Evolutionary conservation across 2,113 vertebrate genomes (phyloP).

Genomic region (Hippolais icterina): DNA sequence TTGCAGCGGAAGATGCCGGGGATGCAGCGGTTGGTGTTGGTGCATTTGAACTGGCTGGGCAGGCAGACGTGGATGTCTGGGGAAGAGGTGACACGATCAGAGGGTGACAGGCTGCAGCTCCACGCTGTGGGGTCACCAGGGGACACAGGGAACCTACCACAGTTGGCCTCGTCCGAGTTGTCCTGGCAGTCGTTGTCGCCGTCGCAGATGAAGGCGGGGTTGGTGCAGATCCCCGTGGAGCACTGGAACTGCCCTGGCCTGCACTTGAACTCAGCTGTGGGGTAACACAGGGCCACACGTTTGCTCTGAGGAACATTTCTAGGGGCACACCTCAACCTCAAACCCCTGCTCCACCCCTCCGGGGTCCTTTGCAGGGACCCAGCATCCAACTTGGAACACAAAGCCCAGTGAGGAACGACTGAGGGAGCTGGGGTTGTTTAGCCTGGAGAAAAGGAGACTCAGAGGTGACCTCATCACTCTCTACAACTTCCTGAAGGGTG

Average conservation of each 20-base stretch:
- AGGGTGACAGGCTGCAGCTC: neutral
- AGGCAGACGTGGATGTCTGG: conserved; percentile 95
- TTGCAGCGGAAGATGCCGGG: conserved; percentile 97
- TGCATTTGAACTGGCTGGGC: conserved; percentile 97
- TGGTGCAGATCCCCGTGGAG: conserved; percentile 95
- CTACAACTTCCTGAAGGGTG: too few relatives aligned
- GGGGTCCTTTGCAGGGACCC: neutral
- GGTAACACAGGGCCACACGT: neutral
- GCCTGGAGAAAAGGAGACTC: too few relatives aligned
- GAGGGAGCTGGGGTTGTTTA: too few relatives aligned
- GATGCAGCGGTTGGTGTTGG: conserved; percentile 94
- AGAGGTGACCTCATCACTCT: too few relatives aligned
- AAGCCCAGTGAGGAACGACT: too few relatives aligned
- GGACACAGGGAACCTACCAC: conserved; percentile 72
- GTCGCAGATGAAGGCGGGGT: conserved; percentile 97
- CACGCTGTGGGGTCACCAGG: fast-evolving
- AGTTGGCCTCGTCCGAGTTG: conserved; percentile 94
- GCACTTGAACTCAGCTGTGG: conserved; percentile 92
- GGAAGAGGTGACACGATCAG: neutral
- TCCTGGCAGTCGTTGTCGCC: conserved; percentile 98
- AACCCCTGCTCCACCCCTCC: fast-evolving
- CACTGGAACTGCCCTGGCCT: conserved; percentile 97
- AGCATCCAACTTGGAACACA: too few relatives aligned
- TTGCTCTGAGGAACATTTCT: neutral
- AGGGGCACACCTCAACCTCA: neutral